These are phyloP conservation scores for Galbula dea DNA, from an alignment of 2,113 vertebrate genomes.

Conservation along the genomic window DNA sequence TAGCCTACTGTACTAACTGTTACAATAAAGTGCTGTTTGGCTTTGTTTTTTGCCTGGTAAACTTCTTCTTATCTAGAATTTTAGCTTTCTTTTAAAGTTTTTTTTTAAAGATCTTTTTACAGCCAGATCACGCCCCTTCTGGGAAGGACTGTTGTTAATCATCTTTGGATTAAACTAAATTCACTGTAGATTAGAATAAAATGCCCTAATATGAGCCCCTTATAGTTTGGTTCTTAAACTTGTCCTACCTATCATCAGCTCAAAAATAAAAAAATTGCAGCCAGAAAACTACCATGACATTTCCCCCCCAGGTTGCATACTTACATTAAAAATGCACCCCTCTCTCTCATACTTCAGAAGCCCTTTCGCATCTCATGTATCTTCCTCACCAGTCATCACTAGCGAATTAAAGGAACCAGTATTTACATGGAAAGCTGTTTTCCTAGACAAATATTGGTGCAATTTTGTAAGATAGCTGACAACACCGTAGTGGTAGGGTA, in stretches of 20 bases:
- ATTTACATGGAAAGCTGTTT: slow-evolving; percentile 52
- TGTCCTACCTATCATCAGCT: not conserved
- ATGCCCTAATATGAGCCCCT: slow-evolving; percentile 23
- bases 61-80: not conserved
- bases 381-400: not conserved
- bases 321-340: slow-evolving; percentile 36
- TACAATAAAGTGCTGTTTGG: slow-evolving; percentile 57
- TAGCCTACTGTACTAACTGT: not conserved
- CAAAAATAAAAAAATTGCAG: not conserved
- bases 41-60: not conserved
- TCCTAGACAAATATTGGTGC: slow-evolving; percentile 51
- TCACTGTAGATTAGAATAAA: slow-evolving; percentile 10
- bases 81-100: not conserved
- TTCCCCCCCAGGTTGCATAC: slow-evolving; percentile 22
- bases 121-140: not conserved
- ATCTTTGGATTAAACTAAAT: not conserved
- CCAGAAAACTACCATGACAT: not conserved
- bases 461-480: not conserved
- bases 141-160: not conserved
- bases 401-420: slow-evolving; percentile 23
- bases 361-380: not conserved
- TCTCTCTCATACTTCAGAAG: not conserved
- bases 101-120: not conserved
- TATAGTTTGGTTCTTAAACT: slow-evolving; percentile 1
- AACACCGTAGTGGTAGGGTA: not conserved